These are phyloP conservation scores for Archilochus colubris DNA, from an alignment of 2,113 vertebrate species.

Conservation along the genomic window DNA sequence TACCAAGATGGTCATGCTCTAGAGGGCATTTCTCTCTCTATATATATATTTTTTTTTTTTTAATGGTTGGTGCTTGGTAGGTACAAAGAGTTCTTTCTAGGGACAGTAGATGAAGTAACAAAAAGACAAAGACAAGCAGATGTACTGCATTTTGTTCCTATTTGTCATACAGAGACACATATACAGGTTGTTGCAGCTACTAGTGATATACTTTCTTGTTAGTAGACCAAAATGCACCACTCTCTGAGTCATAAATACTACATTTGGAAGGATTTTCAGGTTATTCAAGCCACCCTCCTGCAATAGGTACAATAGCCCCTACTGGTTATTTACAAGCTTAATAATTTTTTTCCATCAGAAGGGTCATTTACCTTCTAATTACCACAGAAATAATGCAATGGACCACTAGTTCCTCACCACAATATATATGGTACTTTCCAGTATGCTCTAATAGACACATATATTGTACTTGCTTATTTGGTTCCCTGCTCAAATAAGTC, in stretches of 20 bases:
- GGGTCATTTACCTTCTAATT: slow-evolving; percentile 7
- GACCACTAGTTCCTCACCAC: background rate
- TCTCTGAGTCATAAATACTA: background rate
- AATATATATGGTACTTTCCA: background rate
- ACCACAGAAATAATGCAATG: background rate
- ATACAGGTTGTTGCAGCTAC: background rate
- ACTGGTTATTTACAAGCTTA: background rate
- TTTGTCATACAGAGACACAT: background rate
- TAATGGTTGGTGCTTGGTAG: background rate
- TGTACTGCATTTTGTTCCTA: background rate
- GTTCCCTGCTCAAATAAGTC: background rate
- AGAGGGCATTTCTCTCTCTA: background rate
- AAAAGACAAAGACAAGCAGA: background rate
- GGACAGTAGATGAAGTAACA: background rate
- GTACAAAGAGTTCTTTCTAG: background rate
- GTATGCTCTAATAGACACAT: background rate
- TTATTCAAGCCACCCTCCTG: background rate
- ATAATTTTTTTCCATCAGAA: background rate
- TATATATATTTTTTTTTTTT: background rate
- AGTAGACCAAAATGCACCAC: background rate
- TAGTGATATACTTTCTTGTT: background rate
- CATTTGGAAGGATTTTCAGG: background rate
- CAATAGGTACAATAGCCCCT: background rate
- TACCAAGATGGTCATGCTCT: background rate
- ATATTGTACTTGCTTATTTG: background rate